Evolutionary conservation across 2,888 invertebrate genomes (phyloP), one percentile per base, ranked within the genome.

Genomic region (Anoplius nigerrimus): DNA sequence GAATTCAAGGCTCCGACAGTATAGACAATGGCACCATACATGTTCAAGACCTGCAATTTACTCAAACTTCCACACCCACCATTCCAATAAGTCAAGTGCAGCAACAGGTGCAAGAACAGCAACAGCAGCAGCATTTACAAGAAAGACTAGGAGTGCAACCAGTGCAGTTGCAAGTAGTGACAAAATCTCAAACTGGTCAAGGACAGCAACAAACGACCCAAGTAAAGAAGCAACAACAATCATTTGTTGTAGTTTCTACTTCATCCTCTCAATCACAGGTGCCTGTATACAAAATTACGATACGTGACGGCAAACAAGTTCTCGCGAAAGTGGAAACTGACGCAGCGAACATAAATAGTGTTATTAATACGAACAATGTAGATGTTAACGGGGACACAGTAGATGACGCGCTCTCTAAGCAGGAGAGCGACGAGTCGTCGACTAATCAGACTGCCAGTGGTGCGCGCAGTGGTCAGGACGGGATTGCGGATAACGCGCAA

Each of bases 301-400:
- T 94, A 68, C 93, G 93, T 84, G 94, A 94, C 89, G 94, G 93
- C 16, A 94, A 94, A 88, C 93, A 94, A 87, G 90, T 93, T 55
- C 89, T 94, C 82, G 91, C 92, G 6, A 92, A 93, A 89, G 90
- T 92, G 71, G 91, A 87, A 60, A 84, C 86, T 0, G 89, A 86
- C 59, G 82, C 82, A 43, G 70, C 84, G 15, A 85, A 82, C 71
- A 85, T 87, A 73, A 84, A 79, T 72, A 82, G 79, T 72, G 82
- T 82, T 67, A 72, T 82, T 61, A 82, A 82, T 74, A 70, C 75
- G 45, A 76, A 79, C 48, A 75, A 68, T 74, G 68, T 75, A 66
- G 84, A 84, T 48, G 79, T 82, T 56, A 85, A 84, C 62, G 86
- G 82, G 18, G 82, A 84, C 34, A 16, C 68, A 13, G 70, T 69